These are phyloP conservation scores for Cryptoprocta ferox DNA, from an alignment of 2,797 vertebrate genomes.

Conservation along the genomic window DNA sequence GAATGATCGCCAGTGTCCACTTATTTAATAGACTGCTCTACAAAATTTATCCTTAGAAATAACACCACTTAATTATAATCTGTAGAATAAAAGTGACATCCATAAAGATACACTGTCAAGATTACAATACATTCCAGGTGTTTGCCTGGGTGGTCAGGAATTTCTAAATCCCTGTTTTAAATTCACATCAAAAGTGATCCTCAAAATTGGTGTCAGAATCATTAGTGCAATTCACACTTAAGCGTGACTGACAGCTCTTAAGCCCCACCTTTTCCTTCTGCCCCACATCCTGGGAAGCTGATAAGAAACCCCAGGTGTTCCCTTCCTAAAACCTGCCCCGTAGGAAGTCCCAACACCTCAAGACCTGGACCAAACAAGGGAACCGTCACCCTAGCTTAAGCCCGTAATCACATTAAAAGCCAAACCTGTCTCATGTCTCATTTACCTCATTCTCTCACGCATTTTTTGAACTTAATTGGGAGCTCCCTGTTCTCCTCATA, in stretches of 20 bases:
- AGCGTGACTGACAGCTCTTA: not conserved
- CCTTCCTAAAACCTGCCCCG: fast-evolving
- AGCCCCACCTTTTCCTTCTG: not conserved
- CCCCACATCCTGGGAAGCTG: not conserved
- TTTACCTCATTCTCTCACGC: not conserved
- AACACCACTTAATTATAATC: not conserved
- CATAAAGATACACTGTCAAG: not conserved
- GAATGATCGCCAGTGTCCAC: not conserved
- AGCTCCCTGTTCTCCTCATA: not conserved
- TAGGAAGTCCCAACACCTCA: not conserved
- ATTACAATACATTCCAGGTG: not conserved
- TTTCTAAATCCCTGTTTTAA: not conserved
- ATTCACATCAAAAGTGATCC: not conserved
- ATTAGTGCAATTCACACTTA: not conserved
- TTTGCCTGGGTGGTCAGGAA: not conserved
- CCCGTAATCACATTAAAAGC: not conserved
- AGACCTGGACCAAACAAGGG: not conserved
- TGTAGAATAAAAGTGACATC: not conserved
- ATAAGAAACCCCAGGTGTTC: not conserved
- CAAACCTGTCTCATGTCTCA: not conserved
- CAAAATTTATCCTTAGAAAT: not conserved
- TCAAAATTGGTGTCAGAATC: not conserved
- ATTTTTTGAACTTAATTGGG: not conserved
- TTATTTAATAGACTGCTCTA: not conserved
- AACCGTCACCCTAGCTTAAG: fast-evolving